Evolutionary conservation across 2,888 invertebrate genomes (phyloP), one percentile per base, ranked within the genome.

Genomic region (Harmothoe impar): DNA sequence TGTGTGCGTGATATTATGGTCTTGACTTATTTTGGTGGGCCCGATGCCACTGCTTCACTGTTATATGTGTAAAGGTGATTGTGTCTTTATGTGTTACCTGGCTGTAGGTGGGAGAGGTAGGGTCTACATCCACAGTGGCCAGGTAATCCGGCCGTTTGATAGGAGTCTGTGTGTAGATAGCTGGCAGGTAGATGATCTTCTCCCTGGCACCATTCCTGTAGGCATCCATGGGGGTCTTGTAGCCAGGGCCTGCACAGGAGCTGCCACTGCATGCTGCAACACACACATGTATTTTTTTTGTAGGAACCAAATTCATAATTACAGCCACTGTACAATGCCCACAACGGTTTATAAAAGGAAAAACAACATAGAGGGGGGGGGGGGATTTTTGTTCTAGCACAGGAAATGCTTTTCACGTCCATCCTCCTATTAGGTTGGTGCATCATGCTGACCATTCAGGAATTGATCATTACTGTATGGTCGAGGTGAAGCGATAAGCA

Each of bases 121-220:
- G 98, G 96, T 99, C 98, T 0, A 99, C 98, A 95, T 99, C 99
- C 0, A 99, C 97, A 0, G 99, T 98, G 23, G 98, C 97, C 92
- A 99, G 96, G 94, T 98, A 98, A 96, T 99, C 99, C 0, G 98
- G 97, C 0, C 96, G 97, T 15, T 92, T 90, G 17, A 91, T 92
- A 3, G 92, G 90, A 15, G 92, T 92, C 52, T 93, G 93, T 20
- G 94, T 94, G 93, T 98, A 97, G 77, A 98, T 97, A 94, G 98
- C 98, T 35, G 98, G 97, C n/a, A 98, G 97, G 95, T 99, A 99
- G 23, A 99, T 96, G 17, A 99, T 96, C 95, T 97, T 97, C 95
- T 99, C 99, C 88, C 97, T 96, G 0, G 98, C 97, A 0, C 98
- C 99, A 51, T 92, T 89, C 31, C 33, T 29, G 96, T 98, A 97